Base-by-base conservation (phyloP, 35 echinoderm and acorn worm genomes). In the Hemicentrotus pulcherrimus region DNA sequence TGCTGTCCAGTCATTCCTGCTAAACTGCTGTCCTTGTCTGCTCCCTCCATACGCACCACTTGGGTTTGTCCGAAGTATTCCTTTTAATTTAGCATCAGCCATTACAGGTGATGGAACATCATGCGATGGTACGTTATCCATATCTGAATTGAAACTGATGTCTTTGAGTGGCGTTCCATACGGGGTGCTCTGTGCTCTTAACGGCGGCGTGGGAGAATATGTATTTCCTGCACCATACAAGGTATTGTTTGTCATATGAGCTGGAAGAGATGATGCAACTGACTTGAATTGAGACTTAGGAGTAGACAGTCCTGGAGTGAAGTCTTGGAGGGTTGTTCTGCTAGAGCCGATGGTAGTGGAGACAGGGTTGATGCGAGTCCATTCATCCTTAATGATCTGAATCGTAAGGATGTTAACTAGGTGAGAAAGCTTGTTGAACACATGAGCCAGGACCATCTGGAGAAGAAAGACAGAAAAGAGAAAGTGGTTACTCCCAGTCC, bases 331-430 rank as follows among this genome's bases (percentile, higher is more conserved):
- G 96, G 89, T 22, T 92, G 71, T 31, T 88, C 88, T 32, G 89
- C 95, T 85, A 93, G 86, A 59, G 88, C 71, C 95, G 91, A 97
- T 94, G 93, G 92, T n/a, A 46, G 97, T 85, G 28, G 96, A 96
- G 41, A 97, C 47, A 1, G 98, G 91, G 46, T 97, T 96, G 31
- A 97, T 94, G 41, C 98, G 60, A 18, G 98, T 98, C 98, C 98
- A 99, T 92, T 99, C 98, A 95, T 99, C 98, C 95, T 99, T 99
- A 24, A 97, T 98, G 16, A 99, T 95, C 93, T 99, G 98, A 61
- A 99, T 97, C 6, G 98, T 99, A 22, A 99, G 93, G 18, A 93
- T 96, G 18, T 95, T 96, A 31, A 99, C 98, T 50, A 99, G 95
- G 86, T 99, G 97, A 31, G 97, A 98, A 22, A 99, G 90, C 86